These are phyloP conservation scores for Sandelia bainsii DNA, from an alignment of 2,797 vertebrate species.

Conservation along the genomic window DNA sequence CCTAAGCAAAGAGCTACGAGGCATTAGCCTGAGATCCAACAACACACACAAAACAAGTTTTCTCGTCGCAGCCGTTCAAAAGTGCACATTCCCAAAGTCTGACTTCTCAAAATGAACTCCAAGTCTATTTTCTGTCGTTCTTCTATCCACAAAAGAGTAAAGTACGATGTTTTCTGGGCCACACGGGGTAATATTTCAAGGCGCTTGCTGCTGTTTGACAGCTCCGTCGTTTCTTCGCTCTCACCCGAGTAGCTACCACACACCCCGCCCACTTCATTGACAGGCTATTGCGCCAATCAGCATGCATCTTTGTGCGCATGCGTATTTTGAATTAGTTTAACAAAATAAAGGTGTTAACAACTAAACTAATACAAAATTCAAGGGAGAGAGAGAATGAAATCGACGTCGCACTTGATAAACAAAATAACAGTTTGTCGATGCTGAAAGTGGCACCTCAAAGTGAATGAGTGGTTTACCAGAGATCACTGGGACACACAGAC, in stretches of 20 bases:
- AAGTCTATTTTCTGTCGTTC: not conserved
- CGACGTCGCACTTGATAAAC: too few species aligned
- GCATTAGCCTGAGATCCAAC: conserved; percentile 46
- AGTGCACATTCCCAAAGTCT: conserved; percentile 13
- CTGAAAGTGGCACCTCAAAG: too few species aligned
- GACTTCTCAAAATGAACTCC: not conserved
- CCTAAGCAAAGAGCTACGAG: conserved; percentile 55
- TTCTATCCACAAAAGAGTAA: conserved; percentile 18
- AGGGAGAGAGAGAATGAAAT: too few species aligned
- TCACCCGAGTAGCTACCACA: conserved; percentile 38
- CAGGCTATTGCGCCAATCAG: conserved; percentile 26
- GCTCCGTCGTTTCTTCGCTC: conserved; percentile 56
- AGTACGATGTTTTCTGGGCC: conserved; percentile 24
- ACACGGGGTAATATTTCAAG: conserved; percentile 58
- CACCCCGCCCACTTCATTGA: conserved; percentile 59
- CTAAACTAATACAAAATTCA: too few species aligned
- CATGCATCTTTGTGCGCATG: not conserved
- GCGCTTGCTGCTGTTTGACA: conserved; percentile 77
- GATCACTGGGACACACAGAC: too few species aligned
- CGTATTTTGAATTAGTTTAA: not conserved
- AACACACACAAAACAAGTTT: conserved; percentile 48
- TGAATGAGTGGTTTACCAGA: too few species aligned
- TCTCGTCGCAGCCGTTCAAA: conserved; percentile 3
- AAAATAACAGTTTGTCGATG: too few species aligned
- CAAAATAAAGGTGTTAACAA: not conserved